These are phyloP conservation scores for Gambelia wislizenii DNA, from an alignment of 2,797 vertebrate genomes.

Conservation along the genomic window DNA sequence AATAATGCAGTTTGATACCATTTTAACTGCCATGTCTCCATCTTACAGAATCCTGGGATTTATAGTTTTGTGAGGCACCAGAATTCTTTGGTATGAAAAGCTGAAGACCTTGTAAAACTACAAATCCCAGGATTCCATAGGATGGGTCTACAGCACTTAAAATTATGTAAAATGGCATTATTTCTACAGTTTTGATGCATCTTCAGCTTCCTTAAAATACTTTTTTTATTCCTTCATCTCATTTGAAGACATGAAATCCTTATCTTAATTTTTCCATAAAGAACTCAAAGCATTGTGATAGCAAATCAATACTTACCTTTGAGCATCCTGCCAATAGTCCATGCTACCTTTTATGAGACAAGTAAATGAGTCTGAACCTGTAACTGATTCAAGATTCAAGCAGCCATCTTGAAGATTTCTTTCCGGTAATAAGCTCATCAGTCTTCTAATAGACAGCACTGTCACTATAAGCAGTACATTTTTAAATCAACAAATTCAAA, in stretches of 20 bases:
- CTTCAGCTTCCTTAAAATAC: constrained; percentile 43
- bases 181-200: too few species aligned
- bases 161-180: too few species aligned
- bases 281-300: constrained; percentile 64
- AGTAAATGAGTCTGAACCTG: constrained; percentile 51
- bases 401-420: constrained; percentile 33
- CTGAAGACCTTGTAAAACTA: too few species aligned
- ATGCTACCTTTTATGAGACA: constrained; percentile 51
- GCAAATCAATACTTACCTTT: constrained; percentile 61
- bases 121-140: too few species aligned
- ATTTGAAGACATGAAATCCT: constrained; percentile 50
- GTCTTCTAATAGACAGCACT: constrained; percentile 30
- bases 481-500: neutral
- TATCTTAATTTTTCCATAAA: constrained; percentile 49
- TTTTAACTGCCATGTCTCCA: too few species aligned
- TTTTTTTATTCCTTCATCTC: neutral
- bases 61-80: too few species aligned
- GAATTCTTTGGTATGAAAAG: too few species aligned
- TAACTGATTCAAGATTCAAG: constrained; percentile 50
- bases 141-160: too few species aligned
- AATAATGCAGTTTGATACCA: too few species aligned
- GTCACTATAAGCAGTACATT: neutral
- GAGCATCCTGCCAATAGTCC: constrained; percentile 52
- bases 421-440: constrained; percentile 41
- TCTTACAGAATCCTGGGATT: too few species aligned